Conservation (phyloP, 1,140 invertebrate species). For the Cyclargus thomasi region DNA sequence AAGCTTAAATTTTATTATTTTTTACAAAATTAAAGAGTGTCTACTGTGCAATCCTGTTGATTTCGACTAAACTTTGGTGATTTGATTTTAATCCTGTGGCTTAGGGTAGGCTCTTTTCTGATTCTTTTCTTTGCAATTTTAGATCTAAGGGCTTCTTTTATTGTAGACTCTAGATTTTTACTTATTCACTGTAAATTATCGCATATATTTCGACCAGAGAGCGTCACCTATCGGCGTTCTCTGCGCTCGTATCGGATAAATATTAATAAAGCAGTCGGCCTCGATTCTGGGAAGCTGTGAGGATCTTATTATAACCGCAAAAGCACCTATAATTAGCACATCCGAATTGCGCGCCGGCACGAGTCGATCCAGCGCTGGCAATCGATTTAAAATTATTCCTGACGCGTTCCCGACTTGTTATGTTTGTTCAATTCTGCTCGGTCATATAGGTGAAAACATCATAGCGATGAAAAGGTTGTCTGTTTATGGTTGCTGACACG, state of each 20-base stretch:
- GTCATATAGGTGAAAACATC: neutral
- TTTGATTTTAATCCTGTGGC: no score
- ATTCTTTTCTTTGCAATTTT: no score
- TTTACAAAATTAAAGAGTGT: no score
- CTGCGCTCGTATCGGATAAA: conserved; percentile 68
- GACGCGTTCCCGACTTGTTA: conserved; percentile 13
- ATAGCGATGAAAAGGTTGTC: neutral
- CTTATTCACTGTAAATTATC: no score
- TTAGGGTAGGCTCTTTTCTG: no score
- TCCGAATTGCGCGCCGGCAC: conserved; percentile 63
- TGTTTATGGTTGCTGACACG: neutral
- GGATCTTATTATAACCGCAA: conserved; percentile 75
- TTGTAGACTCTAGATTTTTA: no score
- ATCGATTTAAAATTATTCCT: conserved; percentile 38
- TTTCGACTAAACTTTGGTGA: no score
- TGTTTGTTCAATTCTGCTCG: neutral
- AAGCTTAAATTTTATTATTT: no score
- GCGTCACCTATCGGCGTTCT: conserved; percentile 31
- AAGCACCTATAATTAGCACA: conserved; percentile 74
- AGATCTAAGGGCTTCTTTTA: no score
- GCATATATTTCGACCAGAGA: neutral
- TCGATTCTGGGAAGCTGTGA: conserved; percentile 72
- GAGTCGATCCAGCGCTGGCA: conserved; percentile 50
- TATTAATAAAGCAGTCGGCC: conserved; percentile 73
- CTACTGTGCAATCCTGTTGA: no score